Base-by-base conservation (phyloP, 2,113 vertebrate species). In the Gymnobelideus leadbeateri region DNA sequence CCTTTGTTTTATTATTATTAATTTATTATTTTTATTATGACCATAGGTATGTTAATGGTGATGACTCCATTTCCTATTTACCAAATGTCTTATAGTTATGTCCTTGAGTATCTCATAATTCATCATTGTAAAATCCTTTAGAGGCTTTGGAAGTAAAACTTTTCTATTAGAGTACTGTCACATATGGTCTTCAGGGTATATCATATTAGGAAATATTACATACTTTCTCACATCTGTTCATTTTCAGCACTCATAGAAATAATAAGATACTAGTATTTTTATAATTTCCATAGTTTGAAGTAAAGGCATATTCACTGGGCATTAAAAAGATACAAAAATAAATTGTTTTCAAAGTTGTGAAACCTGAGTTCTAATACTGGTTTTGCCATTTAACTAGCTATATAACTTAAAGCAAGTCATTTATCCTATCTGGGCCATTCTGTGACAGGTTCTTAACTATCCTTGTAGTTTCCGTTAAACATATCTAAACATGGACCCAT, bases 91-190 rank as follows among this genome's bases (percentile, higher is more conserved):
- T 91, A 95, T 21, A 68, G 28, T 93, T 90, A 94, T 92, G 92
- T 37, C 51, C 53, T 94, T 61, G 37, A 16, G 77, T 94, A 96
- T 93, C 95, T 95, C 16, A 51, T 92, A 93, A 94, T 54, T 97
- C 94, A 52, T 94, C 25, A 1, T 91, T 94, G 14, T 94, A 97
- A 95, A 96, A 23, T 93, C 31, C 95, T 89, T 95, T 49, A 93
- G 89, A 84, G 16, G 89, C 57, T 96, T 96, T 94, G 90, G 77
- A 93, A 96, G 92, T 91, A 92, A 53, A 96, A 96, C 55, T 89
- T 91, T 54, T 23, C 28, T 53, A 94, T 84, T 91, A 94, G 61
- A 91, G 51, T 51, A 92, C 43, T 96, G 50, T 90, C 51, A 49
- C 14, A 51, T 89, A 51, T 90, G 61, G 91, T 28, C 91, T 55